Conservation (phyloP, 2,797 vertebrate species). For the Botia almorhae region DNA sequence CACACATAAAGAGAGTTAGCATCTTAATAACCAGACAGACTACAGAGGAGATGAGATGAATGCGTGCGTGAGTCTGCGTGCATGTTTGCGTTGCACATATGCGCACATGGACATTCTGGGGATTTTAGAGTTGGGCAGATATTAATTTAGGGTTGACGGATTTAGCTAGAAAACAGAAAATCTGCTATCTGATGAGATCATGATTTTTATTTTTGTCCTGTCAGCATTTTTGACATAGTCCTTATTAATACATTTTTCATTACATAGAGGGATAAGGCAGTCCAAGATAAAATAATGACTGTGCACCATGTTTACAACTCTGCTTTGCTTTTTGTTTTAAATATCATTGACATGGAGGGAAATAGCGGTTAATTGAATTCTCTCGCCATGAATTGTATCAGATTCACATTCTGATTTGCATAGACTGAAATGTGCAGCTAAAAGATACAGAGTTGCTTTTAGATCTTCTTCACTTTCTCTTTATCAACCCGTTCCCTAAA, state of each 20-base stretch:
- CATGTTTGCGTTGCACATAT: slow-evolving; percentile 24
- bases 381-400: slow-evolving; percentile 12
- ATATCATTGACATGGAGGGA: neutral
- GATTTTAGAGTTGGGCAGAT: slow-evolving; percentile 27
- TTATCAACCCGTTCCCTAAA: slow-evolving; percentile 10
- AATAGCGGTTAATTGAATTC: neutral
- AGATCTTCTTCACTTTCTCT: slow-evolving; percentile 5
- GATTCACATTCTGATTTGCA: neutral
- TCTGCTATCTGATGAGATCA: slow-evolving; percentile 38
- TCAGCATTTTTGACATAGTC: slow-evolving; percentile 42
- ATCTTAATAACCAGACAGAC: slow-evolving; percentile 85
- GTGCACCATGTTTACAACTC: neutral
- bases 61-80: slow-evolving; percentile 24
- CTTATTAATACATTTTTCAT: slow-evolving; percentile 48
- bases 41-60: slow-evolving; percentile 46
- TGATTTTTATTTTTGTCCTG: slow-evolving; percentile 32
- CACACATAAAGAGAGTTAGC: slow-evolving; percentile 88
- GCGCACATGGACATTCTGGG: slow-evolving; percentile 32
- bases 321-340: neutral
- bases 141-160: slow-evolving; percentile 46
- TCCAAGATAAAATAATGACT: neutral
- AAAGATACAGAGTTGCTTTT: slow-evolving; percentile 14
- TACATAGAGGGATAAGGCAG: neutral
- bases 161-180: slow-evolving; percentile 39
- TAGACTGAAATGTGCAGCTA: slow-evolving; percentile 6